Evolutionary conservation across 2,113 vertebrate genomes (phyloP), one percentile per base, ranked within the genome.

Genomic region (Ellobius talpinus): DNA sequence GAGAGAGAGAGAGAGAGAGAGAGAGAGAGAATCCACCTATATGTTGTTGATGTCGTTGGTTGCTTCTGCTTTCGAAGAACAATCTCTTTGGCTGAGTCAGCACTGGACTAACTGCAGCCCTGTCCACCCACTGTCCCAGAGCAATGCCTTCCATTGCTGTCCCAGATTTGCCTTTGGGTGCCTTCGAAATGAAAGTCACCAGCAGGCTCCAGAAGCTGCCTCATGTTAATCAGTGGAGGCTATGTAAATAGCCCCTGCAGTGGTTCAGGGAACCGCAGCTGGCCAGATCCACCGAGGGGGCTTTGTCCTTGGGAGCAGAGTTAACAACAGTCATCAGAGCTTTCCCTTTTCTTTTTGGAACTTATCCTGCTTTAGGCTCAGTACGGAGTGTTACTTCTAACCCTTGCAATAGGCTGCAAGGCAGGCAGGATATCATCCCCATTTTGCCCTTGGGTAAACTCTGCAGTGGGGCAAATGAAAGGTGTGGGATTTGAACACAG

Each of bases 121-220:
- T 5, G 1, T 63, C 85, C 74, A 93, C 85, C 19, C 65, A 39
- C 26, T 76, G 84, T 74, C 95, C 72, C 65, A 86, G 42, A 45
- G 84, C 84, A 86, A 66, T 45, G 63, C 61, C 2, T 6, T 31
- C 74, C 63, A 86, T 36, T 68, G 84, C 84, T 86, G 84, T 86
- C 84, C 84, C 84, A 74, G 77, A 91, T 86, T 84, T 89, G 94
- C 82, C 82, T 92, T 93, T 79, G 47, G 74, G 79, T 87, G 39
- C 47, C 47, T 72, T 91, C 50, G 16, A 94, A 90, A 90, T 45
- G 77, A 91, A 91, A 87, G 45, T 72, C 58, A 90, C 65, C 50
- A 50, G 66, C 4, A 14, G 70, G 39, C 8, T 92, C 92, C 77
- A 77, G 72, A 87, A 87, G 10, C 58, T 36, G 65, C 66, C 45